A percentile compares a stretch with the other conserved stretches of the same genome.
These are phyloP conservation scores for Stratiomys singularior DNA, from an alignment of 2,888 invertebrate species.

Conservation along the genomic window DNA sequence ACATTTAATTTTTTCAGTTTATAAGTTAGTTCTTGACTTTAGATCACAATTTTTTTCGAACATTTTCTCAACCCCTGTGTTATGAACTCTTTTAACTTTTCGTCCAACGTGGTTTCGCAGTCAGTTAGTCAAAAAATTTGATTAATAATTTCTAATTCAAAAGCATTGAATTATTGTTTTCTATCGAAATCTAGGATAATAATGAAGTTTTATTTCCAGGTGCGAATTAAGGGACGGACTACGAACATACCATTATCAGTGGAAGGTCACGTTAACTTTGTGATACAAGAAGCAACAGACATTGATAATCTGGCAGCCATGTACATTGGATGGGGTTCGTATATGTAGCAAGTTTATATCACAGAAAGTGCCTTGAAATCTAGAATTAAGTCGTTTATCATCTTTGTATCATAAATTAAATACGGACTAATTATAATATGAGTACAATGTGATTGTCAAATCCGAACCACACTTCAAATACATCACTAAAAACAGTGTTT, in stretches of 20 bases:
- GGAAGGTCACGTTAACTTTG: constrained; percentile 92
- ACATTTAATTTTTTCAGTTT: too few species aligned
- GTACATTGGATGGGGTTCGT: constrained; percentile 98
- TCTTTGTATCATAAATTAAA: not conserved
- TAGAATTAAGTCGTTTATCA: not conserved
- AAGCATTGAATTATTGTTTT: too few species aligned
- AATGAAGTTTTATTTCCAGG: constrained; percentile 62
- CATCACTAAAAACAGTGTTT: not conserved
- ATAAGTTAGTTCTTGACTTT: too few species aligned
- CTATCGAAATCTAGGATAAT: too few species aligned
- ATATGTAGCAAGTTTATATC: constrained; percentile 69
- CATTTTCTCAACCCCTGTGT: too few species aligned
- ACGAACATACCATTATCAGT: constrained; percentile 82
- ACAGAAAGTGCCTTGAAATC: not conserved
- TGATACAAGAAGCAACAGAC: constrained; percentile 92
- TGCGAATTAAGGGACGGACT: constrained; percentile 71
- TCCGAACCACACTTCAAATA: not conserved
- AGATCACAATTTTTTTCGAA: too few species aligned
- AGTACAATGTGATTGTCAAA: not conserved
- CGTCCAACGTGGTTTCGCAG: too few species aligned
- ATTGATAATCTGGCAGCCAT: constrained; percentile 91
- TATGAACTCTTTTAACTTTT: too few species aligned
- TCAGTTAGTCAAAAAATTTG: too few species aligned
- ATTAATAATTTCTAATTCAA: too few species aligned
- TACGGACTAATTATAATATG: not conserved